Conservation (phyloP, 2,797 vertebrate genomes). For the Lophius americanus region DNA sequence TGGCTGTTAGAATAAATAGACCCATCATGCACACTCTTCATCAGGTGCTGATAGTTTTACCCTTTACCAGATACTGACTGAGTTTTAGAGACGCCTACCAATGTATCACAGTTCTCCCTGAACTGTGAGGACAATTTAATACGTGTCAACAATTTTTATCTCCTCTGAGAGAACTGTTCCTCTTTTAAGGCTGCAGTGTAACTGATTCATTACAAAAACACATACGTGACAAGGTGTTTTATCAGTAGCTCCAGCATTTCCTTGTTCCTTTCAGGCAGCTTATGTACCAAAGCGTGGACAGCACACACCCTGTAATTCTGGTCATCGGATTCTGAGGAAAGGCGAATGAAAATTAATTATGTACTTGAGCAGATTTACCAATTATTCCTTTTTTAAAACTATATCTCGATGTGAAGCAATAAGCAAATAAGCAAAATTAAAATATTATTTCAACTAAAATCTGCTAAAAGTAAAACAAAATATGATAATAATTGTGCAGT, state of each 20-base stretch:
- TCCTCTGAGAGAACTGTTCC: background rate
- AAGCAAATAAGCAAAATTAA: background rate
- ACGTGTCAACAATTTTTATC: constrained; percentile 18
- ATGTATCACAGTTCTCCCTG: background rate
- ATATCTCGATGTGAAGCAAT: constrained; percentile 2
- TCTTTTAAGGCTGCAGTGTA: constrained; percentile 18
- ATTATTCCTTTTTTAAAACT: too few species aligned
- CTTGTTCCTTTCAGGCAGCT: constrained; percentile 92
- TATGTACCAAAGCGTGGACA: constrained; percentile 92
- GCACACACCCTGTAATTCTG: constrained; percentile 96
- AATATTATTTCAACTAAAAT: too few species aligned
- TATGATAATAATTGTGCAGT: too few species aligned
- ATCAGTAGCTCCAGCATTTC: constrained; percentile 97
- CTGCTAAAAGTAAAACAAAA: too few species aligned
- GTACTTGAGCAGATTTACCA: background rate
- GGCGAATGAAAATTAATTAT: constrained; percentile 13
- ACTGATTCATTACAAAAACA: constrained; percentile 32
- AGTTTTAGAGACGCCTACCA: constrained; percentile 15
- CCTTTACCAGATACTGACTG: constrained; percentile 13
- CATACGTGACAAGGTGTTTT: constrained; percentile 93
- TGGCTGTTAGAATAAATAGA: too few species aligned
- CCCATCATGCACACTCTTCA: background rate
- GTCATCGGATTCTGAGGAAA: constrained; percentile 91
- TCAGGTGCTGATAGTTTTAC: background rate
- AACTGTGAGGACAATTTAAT: constrained; percentile 38